Conservation (phyloP, 1,140 invertebrate genomes). For the Tachypleus tridentatus region DNA sequence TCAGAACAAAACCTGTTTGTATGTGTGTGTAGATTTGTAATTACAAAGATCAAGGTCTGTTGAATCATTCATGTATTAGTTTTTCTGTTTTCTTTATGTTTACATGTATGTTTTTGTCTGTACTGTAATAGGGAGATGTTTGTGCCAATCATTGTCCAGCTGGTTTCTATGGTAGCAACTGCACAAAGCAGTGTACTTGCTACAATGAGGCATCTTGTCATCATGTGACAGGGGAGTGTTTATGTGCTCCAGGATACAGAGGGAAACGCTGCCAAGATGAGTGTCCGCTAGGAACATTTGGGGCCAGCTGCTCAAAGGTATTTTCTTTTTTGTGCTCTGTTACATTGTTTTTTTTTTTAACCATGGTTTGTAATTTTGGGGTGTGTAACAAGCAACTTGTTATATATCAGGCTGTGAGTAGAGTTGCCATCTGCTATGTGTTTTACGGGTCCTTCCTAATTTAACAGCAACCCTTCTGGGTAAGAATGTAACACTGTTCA, state of each 20-base stretch:
- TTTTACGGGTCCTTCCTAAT: too few relatives aligned
- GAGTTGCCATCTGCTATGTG: too few relatives aligned
- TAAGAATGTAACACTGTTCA: too few relatives aligned
- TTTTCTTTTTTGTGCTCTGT: neutral
- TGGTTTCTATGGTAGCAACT: constrained; percentile 66
- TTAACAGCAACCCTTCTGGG: too few relatives aligned
- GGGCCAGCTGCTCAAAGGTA: constrained; percentile 48
- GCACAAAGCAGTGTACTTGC: constrained; percentile 60
- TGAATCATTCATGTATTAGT: neutral
- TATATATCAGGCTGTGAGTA: too few relatives aligned
- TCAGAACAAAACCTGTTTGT: constrained; percentile 27
- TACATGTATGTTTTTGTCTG: constrained; percentile 2
- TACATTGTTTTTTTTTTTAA: neutral
- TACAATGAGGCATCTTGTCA: constrained; percentile 68
- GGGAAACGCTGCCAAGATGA: constrained; percentile 69
- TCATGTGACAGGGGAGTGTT: constrained; percentile 70
- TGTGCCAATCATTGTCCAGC: constrained; percentile 31
- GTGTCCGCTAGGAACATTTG: constrained; percentile 65
- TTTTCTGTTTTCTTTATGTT: constrained; percentile 1
- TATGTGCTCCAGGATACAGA: constrained; percentile 52
- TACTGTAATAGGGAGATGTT: constrained; percentile 16
- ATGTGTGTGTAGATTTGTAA: constrained; percentile 35
- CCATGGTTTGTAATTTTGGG: too few relatives aligned
- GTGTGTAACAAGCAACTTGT: too few relatives aligned
- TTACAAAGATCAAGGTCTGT: constrained; percentile 37